Evolutionary conservation across 2,888 invertebrate species (phyloP).

Genomic region (Nebria brevicollis): DNA sequence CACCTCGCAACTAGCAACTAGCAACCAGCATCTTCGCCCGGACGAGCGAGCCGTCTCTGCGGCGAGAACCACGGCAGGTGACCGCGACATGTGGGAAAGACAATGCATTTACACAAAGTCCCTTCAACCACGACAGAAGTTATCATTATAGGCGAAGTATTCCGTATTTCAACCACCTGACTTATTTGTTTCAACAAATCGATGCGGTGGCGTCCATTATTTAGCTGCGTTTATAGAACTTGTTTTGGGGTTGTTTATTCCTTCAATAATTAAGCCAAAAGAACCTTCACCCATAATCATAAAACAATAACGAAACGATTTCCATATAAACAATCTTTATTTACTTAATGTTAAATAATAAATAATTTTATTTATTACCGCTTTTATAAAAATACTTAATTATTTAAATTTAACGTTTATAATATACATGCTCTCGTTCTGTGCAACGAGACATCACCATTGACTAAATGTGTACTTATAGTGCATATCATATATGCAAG

Average conservation of each 20-base stretch:
- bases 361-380: too few species aligned
- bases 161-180: conserved; percentile 12
- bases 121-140: not conserved
- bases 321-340: too few species aligned
- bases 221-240: not conserved
- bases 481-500: not conserved
- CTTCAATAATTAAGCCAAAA: too few species aligned
- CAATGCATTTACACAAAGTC: not conserved
- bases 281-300: too few species aligned
- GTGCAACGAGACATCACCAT: not conserved
- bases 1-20: not conserved
- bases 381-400: too few species aligned
- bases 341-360: too few species aligned
- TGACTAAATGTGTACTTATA: not conserved
- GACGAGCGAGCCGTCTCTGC: not conserved
- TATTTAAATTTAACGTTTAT: too few species aligned
- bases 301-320: too few species aligned
- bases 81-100: conserved; percentile 18
- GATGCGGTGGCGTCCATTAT: not conserved
- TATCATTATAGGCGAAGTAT: not conserved
- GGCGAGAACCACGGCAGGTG: conserved; percentile 14
- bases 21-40: conserved; percentile 14
- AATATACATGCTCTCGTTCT: too few species aligned
- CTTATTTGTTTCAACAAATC: conserved; percentile 18
- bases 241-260: not conserved